These are phyloP conservation scores for Lordiphosa andalusiaca DNA, from an alignment of 2,888 invertebrate genomes.

Conservation along the genomic window DNA sequence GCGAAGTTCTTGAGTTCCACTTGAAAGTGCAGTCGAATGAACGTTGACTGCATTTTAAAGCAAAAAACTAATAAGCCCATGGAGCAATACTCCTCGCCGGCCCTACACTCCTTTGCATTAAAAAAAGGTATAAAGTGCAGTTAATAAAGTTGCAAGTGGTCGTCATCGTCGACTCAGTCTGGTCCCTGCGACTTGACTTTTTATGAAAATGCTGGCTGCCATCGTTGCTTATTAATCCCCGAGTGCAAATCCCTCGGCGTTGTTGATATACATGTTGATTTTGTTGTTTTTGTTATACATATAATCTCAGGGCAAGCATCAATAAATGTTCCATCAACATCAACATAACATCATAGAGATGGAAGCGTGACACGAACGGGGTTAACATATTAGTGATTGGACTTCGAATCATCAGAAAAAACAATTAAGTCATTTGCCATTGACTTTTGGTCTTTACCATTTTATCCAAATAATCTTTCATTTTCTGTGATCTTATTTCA, in stretches of 20 bases:
- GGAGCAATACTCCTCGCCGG: constrained; percentile 19
- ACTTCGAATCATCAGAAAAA: too few relatives aligned
- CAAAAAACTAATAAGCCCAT: constrained; percentile 55
- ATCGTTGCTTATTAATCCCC: constrained; percentile 62
- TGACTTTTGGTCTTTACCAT: too few relatives aligned
- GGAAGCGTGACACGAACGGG: constrained; percentile 18
- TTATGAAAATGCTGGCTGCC: constrained; percentile 38
- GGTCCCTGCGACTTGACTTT: constrained; percentile 34
- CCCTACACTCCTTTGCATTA: constrained; percentile 35
- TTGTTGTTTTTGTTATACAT: constrained; percentile 25
- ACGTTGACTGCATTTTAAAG: constrained; percentile 56
- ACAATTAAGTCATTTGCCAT: too few relatives aligned
- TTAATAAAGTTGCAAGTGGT: constrained; percentile 67
- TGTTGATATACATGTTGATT: constrained; percentile 7
- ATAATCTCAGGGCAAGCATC: constrained; percentile 58
- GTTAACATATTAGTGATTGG: neutral
- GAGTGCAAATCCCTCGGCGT: constrained; percentile 42
- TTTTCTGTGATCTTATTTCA: too few relatives aligned
- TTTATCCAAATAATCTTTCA: too few relatives aligned
- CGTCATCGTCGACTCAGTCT: constrained; percentile 43
- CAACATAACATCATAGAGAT: constrained; percentile 32
- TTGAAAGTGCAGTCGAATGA: constrained; percentile 53
- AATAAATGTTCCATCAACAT: constrained; percentile 64
- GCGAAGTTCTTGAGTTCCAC: constrained; percentile 27
- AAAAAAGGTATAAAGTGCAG: constrained; percentile 55